phyloP scores from a whole-genome alignment of 2,113 vertebrate genomes.

The Callocephalon fimbriatum region DNA sequence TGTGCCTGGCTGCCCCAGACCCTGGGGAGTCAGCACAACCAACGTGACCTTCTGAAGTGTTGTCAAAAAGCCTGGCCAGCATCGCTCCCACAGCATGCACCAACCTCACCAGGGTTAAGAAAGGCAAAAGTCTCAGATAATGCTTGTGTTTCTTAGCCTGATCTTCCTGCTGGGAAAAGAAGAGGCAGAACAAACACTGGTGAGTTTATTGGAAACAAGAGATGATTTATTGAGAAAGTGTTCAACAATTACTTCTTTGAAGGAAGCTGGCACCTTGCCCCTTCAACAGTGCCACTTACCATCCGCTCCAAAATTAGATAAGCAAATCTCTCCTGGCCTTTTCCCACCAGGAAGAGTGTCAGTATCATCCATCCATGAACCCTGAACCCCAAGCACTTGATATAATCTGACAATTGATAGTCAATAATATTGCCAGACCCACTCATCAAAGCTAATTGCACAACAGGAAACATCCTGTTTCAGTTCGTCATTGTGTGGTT shows the following conservation, averaged over 20 bases:
- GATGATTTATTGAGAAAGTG: conserved; percentile 31
- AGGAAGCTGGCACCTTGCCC: neutral
- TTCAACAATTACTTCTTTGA: conserved; percentile 59
- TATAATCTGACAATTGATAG: neutral
- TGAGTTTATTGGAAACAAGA: conserved; percentile 51
- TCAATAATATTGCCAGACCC: conserved; percentile 11
- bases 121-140: neutral
- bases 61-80: neutral
- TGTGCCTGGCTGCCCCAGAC: neutral
- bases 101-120: neutral
- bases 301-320: conserved; percentile 42
- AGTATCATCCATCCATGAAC: neutral
- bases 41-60: accelerated
- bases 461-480: conserved; percentile 4
- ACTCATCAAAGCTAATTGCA: neutral
- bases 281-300: neutral
- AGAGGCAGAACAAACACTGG: conserved; percentile 24
- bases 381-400: neutral
- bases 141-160: neutral
- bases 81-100: accelerated
- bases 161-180: neutral
- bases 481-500: neutral
- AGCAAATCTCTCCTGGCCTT: conserved; percentile 49
- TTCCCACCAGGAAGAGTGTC: conserved; percentile 12
- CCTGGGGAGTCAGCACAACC: neutral